Evolutionary conservation across 2,113 vertebrate genomes (phyloP).

Genomic region (Platysternon megacephalum): DNA sequence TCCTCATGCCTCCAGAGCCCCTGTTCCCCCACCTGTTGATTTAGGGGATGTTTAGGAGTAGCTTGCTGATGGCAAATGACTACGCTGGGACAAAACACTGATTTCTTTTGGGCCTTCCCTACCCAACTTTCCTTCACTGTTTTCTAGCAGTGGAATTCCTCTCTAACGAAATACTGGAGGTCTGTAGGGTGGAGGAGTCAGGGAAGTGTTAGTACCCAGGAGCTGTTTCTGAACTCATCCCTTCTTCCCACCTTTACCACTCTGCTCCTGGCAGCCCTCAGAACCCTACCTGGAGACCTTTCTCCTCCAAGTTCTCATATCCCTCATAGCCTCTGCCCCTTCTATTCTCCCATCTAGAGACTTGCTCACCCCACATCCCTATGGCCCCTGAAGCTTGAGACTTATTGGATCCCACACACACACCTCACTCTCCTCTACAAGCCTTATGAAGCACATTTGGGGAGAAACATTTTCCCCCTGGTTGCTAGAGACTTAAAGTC

Average conservation of each 20-base stretch:
- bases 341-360: not conserved
- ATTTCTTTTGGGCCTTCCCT: not conserved
- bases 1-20: too few species aligned
- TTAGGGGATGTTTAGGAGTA: too few species aligned
- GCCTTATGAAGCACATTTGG: not conserved
- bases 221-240: too few species aligned
- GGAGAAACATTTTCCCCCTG: not conserved
- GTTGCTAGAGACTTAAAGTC: accelerated
- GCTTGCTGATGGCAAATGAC: too few species aligned
- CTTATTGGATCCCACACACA: not conserved
- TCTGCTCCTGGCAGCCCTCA: not conserved
- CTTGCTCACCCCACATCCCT: not conserved
- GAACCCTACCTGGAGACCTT: too few species aligned
- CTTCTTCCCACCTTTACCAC: not conserved
- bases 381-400: not conserved
- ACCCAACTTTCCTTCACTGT: not conserved
- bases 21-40: too few species aligned
- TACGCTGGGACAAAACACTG: too few species aligned
- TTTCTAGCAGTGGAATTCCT: not conserved
- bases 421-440: not conserved
- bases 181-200: not conserved
- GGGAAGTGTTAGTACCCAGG: too few species aligned
- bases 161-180: not conserved
- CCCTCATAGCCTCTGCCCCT: not conserved
- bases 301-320: not conserved